These are phyloP conservation scores for Fopius arisanus DNA, from an alignment of 1,140 invertebrate species.

Conservation along the genomic window DNA sequence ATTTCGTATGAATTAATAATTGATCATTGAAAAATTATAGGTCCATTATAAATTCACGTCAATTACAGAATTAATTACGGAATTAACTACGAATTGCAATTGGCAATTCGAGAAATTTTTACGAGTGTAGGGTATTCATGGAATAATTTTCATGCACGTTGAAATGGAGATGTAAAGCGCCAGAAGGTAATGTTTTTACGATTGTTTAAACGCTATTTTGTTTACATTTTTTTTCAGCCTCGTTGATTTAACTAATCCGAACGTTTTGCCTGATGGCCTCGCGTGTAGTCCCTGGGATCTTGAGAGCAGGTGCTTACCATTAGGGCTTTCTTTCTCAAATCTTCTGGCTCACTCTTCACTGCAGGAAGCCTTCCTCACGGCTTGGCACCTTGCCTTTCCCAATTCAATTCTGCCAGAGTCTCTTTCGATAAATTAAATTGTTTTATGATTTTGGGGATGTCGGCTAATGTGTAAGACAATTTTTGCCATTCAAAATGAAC, in stretches of 20 bases:
- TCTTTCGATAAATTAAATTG: neutral
- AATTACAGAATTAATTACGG: too few relatives aligned
- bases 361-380: neutral
- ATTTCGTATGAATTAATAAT: too few relatives aligned
- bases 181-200: neutral
- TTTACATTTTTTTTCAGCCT: neutral
- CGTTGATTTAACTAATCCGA: conserved; percentile 11
- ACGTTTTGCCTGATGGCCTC: conserved; percentile 3
- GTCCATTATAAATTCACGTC: too few relatives aligned
- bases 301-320: neutral
- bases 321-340: neutral
- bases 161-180: neutral
- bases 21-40: too few relatives aligned
- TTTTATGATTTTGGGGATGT: neutral
- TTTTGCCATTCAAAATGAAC: neutral
- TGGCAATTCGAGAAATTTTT: too few relatives aligned
- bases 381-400: conserved; percentile 1
- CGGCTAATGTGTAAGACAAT: neutral
- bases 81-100: too few relatives aligned
- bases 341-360: neutral
- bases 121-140: too few relatives aligned
- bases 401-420: neutral
- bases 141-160: neutral
- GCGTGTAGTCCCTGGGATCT: neutral
- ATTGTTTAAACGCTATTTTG: neutral